A percentile compares a stretch with the other conserved stretches of the same genome.
These are phyloP conservation scores for Dromaius novaehollandiae DNA, from an alignment of 2,113 vertebrate species.

Conservation along the genomic window DNA sequence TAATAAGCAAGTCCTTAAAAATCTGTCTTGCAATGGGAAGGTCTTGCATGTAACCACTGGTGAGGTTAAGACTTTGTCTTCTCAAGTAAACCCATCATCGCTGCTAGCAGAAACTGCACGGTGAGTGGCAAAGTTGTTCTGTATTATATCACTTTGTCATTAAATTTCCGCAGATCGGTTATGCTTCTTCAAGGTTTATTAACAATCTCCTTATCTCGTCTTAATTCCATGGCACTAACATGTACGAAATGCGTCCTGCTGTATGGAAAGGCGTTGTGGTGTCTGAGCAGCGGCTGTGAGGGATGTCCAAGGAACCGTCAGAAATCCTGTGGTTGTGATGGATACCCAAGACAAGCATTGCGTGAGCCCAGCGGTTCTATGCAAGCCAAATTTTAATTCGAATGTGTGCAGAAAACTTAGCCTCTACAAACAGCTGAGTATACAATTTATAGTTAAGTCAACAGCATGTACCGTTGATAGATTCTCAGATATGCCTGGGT, in stretches of 20 bases:
- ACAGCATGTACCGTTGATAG: accelerated
- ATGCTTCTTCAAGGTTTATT: slow-evolving; percentile 46
- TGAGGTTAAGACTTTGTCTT: slow-evolving; percentile 43
- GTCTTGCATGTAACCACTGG: slow-evolving; percentile 32
- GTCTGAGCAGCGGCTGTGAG: slow-evolving; percentile 34
- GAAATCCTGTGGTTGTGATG: slow-evolving; percentile 4
- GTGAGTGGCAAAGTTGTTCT: not conserved
- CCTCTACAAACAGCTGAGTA: not conserved
- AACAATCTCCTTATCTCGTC: slow-evolving; percentile 55
- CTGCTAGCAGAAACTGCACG: not conserved
- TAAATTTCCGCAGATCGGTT: slow-evolving; percentile 47
- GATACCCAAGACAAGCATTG: slow-evolving; percentile 3
- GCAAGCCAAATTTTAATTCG: not conserved
- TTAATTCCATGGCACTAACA: slow-evolving; percentile 53
- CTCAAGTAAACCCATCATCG: not conserved
- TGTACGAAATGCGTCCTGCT: not conserved
- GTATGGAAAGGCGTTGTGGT: slow-evolving; percentile 22
- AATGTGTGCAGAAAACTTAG: not conserved
- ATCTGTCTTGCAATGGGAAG: slow-evolving; percentile 43
- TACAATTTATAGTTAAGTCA: not conserved
- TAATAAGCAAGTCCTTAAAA: slow-evolving; percentile 57
- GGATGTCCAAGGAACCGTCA: slow-evolving; percentile 38
- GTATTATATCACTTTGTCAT: slow-evolving; percentile 16
- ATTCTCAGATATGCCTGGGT: not conserved
- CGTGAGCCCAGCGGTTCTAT: not conserved